Evolutionary conservation across 2,888 invertebrate genomes (phyloP), one percentile per base, ranked within the genome.

Genomic region (Apocheima hispidaria): DNA sequence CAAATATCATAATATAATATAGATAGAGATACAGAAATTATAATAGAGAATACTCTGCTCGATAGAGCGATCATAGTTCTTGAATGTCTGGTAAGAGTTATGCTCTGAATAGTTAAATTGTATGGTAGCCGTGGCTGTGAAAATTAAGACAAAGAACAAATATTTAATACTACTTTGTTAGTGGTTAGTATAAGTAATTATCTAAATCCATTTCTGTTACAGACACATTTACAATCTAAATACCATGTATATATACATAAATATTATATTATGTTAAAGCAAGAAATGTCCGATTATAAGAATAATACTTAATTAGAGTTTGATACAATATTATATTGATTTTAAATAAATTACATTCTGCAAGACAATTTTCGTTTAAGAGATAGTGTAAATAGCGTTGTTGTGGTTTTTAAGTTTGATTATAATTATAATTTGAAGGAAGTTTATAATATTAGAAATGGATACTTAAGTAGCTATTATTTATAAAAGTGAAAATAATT

Each of bases 1-100:
- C 73, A 80, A 40, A 62, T 79, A 63, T 77, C 79, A 7, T 86
- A 68, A 51, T 16, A 1, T 2, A 28, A n/a, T 9, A 20, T 20
- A 16, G 16, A 28, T 44, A 10, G 1, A 41, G 9, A 35, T 6
- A n/a, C n/a, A 21, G 5, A 7, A 2, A 18, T 20, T 0, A 2
- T 3, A 6, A 1, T 51, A 30, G 18, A 5, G 12, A 54, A 57
- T 59, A 61, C 28, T 61, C 41, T 54, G 46, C 53, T 54, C 23
- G 9, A 43, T 43, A 12, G 51, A 60, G 51, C 40, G 33, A 40
- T 28, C 5, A 44, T 38, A 18, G 49, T 41, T 49, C 33, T 26
- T 12, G 5, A 41, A 28, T 35, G 6, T 4, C n/a, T 36, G 5
- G 18, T 26, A 23, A 36, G 36, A 4, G 26, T n/a, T 26, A 16